A percentile compares a stretch with the other conserved stretches of the same genome.
Conservation (phyloP, 35 echinoderm and acorn worm genomes). For the Strongylocentrotus purpuratus region DNA sequence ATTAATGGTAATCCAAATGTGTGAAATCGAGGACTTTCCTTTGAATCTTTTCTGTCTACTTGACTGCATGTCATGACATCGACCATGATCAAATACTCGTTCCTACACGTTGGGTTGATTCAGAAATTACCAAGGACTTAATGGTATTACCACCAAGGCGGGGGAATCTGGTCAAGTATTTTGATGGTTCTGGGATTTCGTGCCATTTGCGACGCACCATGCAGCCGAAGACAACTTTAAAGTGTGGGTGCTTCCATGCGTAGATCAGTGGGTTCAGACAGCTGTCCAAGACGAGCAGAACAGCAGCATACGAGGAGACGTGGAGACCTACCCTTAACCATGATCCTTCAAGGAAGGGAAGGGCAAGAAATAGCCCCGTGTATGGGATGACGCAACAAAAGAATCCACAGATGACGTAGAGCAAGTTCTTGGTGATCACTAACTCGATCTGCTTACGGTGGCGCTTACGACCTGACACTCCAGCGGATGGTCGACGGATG, state of each 20-base stretch:
- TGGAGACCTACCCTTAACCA: not conserved
- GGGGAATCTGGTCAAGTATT: not conserved
- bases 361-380: not conserved
- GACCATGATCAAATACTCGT: too few species aligned
- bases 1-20: too few species aligned
- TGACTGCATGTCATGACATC: too few species aligned
- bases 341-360: not conserved
- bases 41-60: too few species aligned
- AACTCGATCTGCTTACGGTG: not conserved
- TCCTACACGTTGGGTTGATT: too few species aligned
- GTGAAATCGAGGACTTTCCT: too few species aligned
- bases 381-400: conserved; percentile 49
- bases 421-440: conserved; percentile 70
- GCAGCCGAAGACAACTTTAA: conserved; percentile 60
- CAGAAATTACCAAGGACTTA: too few species aligned
- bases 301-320: conserved; percentile 2
- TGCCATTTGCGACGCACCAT: conserved; percentile 57
- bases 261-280: conserved; percentile 71
- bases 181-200: conserved; percentile 50
- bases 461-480: not conserved
- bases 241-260: conserved; percentile 61
- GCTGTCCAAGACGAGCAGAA: conserved; percentile 21
- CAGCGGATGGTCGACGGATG: not conserved
- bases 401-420: conserved; percentile 56
- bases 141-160: too few species aligned